Conservation (phyloP, 2,113 vertebrate genomes). For the Rhabdomys dilectus region DNA sequence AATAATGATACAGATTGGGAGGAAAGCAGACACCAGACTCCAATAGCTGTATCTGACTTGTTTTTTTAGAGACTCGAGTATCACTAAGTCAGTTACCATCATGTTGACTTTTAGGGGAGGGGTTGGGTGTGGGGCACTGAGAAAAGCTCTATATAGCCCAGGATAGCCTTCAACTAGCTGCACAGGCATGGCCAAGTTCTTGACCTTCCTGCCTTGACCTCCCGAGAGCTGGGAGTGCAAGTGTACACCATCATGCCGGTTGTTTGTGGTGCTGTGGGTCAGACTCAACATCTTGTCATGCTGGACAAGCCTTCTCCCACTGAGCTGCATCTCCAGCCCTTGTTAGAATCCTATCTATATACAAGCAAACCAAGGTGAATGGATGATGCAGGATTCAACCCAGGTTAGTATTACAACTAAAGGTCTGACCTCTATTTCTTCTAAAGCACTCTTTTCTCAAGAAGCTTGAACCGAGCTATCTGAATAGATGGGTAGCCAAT, state of each 20-base stretch:
- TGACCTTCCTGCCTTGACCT: neutral
- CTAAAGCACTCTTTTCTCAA: neutral
- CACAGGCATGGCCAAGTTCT: neutral
- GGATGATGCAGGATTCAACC: neutral
- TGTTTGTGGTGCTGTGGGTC: neutral
- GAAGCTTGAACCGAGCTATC: neutral
- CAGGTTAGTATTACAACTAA: neutral
- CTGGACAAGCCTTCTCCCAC: neutral
- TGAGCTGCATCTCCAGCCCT: neutral
- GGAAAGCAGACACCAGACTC: neutral
- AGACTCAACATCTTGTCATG: neutral
- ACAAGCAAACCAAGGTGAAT: neutral
- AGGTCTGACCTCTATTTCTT: neutral
- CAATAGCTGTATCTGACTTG: conserved; percentile 24
- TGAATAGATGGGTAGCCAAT: neutral
- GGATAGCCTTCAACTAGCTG: neutral
- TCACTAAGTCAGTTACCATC: neutral
- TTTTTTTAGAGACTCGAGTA: conserved; percentile 20
- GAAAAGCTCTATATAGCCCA: neutral
- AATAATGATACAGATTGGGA: conserved; percentile 25
- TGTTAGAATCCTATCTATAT: conserved; percentile 35
- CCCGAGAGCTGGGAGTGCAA: neutral
- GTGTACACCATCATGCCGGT: neutral
- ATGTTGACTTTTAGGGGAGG: neutral
- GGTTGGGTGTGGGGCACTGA: neutral